These are phyloP conservation scores for Dendrolimus kikuchii DNA, from an alignment of 1,140 invertebrate species.

Conservation along the genomic window DNA sequence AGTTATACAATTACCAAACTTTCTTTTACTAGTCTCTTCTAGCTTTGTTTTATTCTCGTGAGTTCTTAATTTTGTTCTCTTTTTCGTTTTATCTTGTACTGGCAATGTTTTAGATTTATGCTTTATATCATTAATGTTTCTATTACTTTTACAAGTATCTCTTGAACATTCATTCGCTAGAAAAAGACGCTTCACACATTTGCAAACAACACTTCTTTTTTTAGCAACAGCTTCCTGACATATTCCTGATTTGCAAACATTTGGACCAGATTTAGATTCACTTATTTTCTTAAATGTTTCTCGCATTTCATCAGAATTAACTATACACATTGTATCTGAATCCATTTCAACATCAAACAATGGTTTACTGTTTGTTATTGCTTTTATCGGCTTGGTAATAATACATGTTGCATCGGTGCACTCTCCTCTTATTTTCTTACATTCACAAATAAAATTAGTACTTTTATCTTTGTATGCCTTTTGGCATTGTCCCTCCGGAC, in stretches of 20 bases:
- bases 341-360: constrained; percentile 34
- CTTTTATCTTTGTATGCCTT: constrained; percentile 20
- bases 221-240: constrained; percentile 3
- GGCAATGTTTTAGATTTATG: too few relatives aligned
- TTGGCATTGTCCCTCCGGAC: constrained; percentile 21
- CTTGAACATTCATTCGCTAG: constrained; percentile 7
- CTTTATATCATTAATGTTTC: too few relatives aligned
- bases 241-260: not conserved
- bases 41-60: too few relatives aligned
- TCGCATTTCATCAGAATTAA: constrained; percentile 33
- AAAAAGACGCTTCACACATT: not conserved
- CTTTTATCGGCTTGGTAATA: not conserved
- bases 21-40: too few relatives aligned
- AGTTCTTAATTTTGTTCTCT: too few relatives aligned
- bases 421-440: constrained; percentile 12
- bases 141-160: constrained; percentile 2
- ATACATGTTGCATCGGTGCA: constrained; percentile 26
- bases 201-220: constrained; percentile 3
- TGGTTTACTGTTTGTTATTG: constrained; percentile 9
- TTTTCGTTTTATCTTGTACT: too few relatives aligned
- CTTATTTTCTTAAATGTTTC: constrained; percentile 8
- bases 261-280: not conserved
- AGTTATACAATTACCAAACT: too few relatives aligned
- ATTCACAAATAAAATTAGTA: constrained; percentile 28
- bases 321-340: constrained; percentile 26